Conservation (phyloP, 2,113 vertebrate genomes). For the Limanda limanda region DNA sequence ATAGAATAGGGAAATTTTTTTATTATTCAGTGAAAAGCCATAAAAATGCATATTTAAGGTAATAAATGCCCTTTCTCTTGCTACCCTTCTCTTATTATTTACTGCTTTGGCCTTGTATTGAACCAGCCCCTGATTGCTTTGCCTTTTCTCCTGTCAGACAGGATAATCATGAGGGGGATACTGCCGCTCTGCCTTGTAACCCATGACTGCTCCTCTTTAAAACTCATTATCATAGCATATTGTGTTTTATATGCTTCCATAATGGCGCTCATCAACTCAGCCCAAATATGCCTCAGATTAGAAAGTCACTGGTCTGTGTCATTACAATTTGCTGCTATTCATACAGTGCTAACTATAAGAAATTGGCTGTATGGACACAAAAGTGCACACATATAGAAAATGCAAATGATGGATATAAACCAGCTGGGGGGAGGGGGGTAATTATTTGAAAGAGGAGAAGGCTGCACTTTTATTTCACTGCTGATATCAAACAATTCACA, state of each 20-base stretch:
- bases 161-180: not conserved
- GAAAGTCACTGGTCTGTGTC: constrained; percentile 50
- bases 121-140: constrained; percentile 4
- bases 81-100: not conserved
- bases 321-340: constrained; percentile 41
- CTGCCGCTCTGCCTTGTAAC: constrained; percentile 24
- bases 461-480: not conserved
- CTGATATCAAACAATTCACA: not conserved
- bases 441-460: constrained; percentile 1
- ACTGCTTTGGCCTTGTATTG: constrained; percentile 17
- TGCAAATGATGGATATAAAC: constrained; percentile 30
- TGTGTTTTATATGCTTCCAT: constrained; percentile 30
- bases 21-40: constrained; percentile 2
- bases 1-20: not conserved
- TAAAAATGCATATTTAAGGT: not conserved
- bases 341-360: constrained; percentile 11
- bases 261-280: constrained; percentile 43
- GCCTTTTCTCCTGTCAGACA: constrained; percentile 2
- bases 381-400: constrained; percentile 31
- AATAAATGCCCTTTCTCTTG: constrained; percentile 12
- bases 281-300: constrained; percentile 42
- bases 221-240: constrained; percentile 50
- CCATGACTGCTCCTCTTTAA: constrained; percentile 44
- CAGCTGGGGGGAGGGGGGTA: not conserved
- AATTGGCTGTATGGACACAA: constrained; percentile 20